Evolutionary conservation across 2,888 invertebrate species (phyloP).

Genomic region (Augiades crinisus): DNA sequence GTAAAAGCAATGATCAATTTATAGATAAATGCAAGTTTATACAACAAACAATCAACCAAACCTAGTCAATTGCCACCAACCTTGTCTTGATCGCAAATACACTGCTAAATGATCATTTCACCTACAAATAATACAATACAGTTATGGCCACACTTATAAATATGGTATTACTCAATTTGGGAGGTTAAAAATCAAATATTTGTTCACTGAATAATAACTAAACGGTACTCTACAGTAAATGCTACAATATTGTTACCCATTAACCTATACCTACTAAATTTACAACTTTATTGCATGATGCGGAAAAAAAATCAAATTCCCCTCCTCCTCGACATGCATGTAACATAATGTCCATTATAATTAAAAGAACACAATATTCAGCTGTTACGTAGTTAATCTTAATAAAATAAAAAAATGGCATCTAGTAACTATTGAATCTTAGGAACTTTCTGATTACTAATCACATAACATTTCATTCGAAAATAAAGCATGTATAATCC

Average conservation of each 20-base stretch:
- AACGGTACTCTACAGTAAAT: conserved; percentile 5
- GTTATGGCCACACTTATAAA: conserved; percentile 43
- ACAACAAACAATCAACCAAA: conserved; percentile 18
- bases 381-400: conserved; percentile 47
- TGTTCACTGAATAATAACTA: conserved; percentile 24
- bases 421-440: conserved; percentile 65
- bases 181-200: conserved; percentile 27
- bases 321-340: conserved; percentile 8
- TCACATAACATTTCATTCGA: conserved; percentile 39
- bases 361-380: conserved; percentile 53
- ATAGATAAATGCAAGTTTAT: conserved; percentile 50
- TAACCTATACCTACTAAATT: conserved; percentile 2
- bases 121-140: conserved; percentile 10
- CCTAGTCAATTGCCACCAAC: conserved; percentile 27
- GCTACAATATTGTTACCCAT: conserved; percentile 9
- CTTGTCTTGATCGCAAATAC: conserved; percentile 37
- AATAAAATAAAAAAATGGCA: conserved; percentile 64
- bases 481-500: conserved; percentile 23
- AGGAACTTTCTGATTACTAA: conserved; percentile 70
- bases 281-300: neutral
- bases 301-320: neutral
- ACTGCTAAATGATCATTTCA: conserved; percentile 16
- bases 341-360: conserved; percentile 31
- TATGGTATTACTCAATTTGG: conserved; percentile 34
- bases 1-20: conserved; percentile 62